Percentiles rank a stretch among this genome's conserved stretches.
Conservation (phyloP, 2,888 invertebrate genomes). For the Volucella bombylans region DNA sequence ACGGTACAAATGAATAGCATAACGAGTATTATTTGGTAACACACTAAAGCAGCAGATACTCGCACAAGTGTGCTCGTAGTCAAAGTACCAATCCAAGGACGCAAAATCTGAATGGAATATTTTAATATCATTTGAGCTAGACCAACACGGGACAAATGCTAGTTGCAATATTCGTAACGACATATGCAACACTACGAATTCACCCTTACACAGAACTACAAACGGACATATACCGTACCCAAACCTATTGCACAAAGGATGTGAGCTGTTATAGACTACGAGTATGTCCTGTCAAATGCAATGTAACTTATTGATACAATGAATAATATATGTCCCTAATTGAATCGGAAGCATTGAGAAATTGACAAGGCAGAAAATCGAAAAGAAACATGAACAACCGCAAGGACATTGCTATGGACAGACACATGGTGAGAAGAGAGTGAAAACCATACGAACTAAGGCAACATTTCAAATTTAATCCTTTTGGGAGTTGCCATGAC, state of each 20-base stretch:
- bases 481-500: slow-evolving; percentile 27
- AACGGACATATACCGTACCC: no score
- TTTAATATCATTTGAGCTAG: slow-evolving; percentile 68
- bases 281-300: slow-evolving; percentile 38
- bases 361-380: slow-evolving; percentile 73
- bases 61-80: neutral
- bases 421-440: neutral
- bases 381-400: slow-evolving; percentile 63
- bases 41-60: slow-evolving; percentile 31
- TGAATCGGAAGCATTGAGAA: slow-evolving; percentile 74
- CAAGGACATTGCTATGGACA: slow-evolving; percentile 13
- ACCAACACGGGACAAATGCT: slow-evolving; percentile 30
- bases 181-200: slow-evolving; percentile 8
- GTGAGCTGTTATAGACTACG: slow-evolving; percentile 2
- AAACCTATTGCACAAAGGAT: neutral
- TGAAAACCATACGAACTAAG: slow-evolving; percentile 1
- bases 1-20: slow-evolving; percentile 63
- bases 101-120: slow-evolving; percentile 52
- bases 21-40: slow-evolving; percentile 59
- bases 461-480: slow-evolving; percentile 38
- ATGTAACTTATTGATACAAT: slow-evolving; percentile 72
- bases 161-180: slow-evolving; percentile 55
- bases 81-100: slow-evolving; percentile 47
- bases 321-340: slow-evolving; percentile 70
- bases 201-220: no score